These are phyloP conservation scores for Garra rufa DNA, from an alignment of 2,113 vertebrate genomes.

Conservation along the genomic window DNA sequence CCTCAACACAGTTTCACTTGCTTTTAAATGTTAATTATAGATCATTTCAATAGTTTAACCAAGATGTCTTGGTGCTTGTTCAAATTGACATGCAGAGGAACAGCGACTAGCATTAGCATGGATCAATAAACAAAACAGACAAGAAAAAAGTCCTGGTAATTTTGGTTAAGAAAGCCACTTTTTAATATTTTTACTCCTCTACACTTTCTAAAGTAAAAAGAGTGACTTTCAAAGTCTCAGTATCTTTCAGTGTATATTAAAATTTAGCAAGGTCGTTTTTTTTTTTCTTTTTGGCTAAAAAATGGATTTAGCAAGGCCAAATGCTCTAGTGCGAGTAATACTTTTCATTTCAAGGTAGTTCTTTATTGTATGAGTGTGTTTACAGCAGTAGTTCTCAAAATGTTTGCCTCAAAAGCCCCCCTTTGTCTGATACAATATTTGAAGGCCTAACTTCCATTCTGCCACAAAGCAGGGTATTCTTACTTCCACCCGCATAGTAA, in stretches of 20 bases:
- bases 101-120: neutral
- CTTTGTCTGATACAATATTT: neutral
- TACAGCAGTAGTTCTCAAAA: neutral
- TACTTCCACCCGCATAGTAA: too few species aligned
- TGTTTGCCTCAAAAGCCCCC: neutral
- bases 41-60: neutral
- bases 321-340: neutral
- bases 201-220: neutral
- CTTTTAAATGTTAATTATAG: neutral
- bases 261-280: neutral
- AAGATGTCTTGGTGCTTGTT: neutral
- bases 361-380: neutral
- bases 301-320: neutral
- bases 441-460: neutral
- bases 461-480: too few species aligned
- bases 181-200: neutral
- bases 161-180: neutral
- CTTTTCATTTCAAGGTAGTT: neutral
- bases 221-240: neutral
- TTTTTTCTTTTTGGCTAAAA: neutral
- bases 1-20: neutral
- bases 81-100: neutral
- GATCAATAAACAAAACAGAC: neutral
- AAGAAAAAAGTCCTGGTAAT: neutral
- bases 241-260: neutral